Percentiles rank a stretch among this genome's conserved stretches.
Conservation (phyloP, 2,797 vertebrate species). For the Aratinga solstitialis region DNA sequence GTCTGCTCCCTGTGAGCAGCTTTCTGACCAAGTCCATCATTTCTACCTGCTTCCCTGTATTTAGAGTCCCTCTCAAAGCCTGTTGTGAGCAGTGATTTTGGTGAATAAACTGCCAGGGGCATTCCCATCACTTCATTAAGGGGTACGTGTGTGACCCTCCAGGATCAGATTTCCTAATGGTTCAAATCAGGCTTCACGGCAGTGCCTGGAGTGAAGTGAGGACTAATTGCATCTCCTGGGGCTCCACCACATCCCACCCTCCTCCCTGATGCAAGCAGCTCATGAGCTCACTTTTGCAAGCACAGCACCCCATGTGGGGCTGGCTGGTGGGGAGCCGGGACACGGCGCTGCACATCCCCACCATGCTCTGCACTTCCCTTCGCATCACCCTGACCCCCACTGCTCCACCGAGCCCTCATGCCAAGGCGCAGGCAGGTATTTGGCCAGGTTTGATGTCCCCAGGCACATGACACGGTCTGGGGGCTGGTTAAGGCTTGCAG, state of each 20-base stretch:
- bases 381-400: rapidly evolving
- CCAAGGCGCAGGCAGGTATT: rapidly evolving
- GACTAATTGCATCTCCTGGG: not conserved
- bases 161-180: not conserved
- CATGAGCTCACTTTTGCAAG: not conserved
- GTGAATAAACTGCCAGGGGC: not conserved
- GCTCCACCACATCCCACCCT: not conserved
- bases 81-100: not conserved
- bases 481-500: not conserved
- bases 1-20: not conserved
- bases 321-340: not conserved
- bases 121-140: not conserved
- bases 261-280: not conserved
- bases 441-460: too few relatives aligned
- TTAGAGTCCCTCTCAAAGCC: not conserved
- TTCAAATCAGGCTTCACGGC: not conserved
- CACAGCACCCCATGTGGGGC: not conserved
- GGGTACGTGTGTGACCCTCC: rapidly evolving
- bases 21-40: not conserved
- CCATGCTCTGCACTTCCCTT: rapidly evolving
- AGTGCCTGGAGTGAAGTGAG: not conserved
- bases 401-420: not conserved
- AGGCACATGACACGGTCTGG: rapidly evolving
- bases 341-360: rapidly evolving
- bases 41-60: not conserved